Evolutionary conservation across 2,888 invertebrate species (phyloP).

Genomic region (Falcaria lacertinaria): DNA sequence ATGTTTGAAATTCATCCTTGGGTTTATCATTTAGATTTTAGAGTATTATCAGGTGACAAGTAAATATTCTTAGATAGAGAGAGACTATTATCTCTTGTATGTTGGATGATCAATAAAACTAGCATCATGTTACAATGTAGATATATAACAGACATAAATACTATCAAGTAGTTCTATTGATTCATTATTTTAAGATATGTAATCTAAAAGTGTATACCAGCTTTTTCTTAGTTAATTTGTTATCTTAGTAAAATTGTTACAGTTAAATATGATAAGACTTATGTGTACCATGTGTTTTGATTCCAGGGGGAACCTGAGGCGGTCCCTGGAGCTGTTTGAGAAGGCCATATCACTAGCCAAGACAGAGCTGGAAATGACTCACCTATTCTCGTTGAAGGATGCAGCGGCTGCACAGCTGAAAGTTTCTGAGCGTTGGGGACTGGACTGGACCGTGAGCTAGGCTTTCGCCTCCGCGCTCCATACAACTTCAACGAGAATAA

Average conservation of each 20-base stretch:
- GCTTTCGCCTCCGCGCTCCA: conserved; percentile 25
- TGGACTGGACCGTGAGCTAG: conserved; percentile 79
- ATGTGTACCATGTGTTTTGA: neutral
- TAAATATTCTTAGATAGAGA: conserved; percentile 18
- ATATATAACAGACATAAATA: too few relatives aligned
- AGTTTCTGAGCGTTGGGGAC: conserved; percentile 87
- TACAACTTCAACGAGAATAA: conserved; percentile 48
- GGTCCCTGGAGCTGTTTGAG: conserved; percentile 92
- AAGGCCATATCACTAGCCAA: conserved; percentile 92
- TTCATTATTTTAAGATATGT: too few relatives aligned
- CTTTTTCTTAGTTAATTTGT: too few relatives aligned
- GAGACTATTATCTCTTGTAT: conserved; percentile 2
- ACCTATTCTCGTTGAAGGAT: conserved; percentile 92
- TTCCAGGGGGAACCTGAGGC: conserved; percentile 89
- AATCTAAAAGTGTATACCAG: too few relatives aligned
- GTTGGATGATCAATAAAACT: neutral
- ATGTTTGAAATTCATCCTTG: conserved; percentile 2
- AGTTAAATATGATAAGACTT: too few relatives aligned
- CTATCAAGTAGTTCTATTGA: too few relatives aligned
- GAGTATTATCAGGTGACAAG: conserved; percentile 17
- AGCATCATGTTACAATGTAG: neutral
- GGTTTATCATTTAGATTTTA: conserved; percentile 11
- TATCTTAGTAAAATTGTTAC: too few relatives aligned
- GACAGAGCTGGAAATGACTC: conserved; percentile 93
- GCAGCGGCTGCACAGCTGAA: conserved; percentile 94